Conservation (phyloP, 2,797 vertebrate genomes). For the Rousettus madagascariensis region DNA sequence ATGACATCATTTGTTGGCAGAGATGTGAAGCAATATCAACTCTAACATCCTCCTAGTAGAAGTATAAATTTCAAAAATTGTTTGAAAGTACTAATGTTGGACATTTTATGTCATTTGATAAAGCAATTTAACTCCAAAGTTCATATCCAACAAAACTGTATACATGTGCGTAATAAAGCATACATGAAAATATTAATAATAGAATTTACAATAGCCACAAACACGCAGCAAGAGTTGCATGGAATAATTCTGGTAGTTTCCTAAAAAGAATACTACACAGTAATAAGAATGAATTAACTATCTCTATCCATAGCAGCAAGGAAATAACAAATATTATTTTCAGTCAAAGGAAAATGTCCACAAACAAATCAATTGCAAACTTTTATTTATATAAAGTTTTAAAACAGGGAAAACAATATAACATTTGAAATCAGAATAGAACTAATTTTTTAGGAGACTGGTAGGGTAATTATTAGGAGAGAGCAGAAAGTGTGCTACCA, state of each 20-base stretch:
- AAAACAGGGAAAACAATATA: background rate
- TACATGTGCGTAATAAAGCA: background rate
- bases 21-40: background rate
- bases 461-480: background rate
- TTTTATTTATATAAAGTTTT: background rate
- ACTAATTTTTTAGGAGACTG: background rate
- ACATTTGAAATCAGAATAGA: background rate
- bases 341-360: background rate
- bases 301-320: background rate
- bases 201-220: background rate
- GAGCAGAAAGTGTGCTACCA: background rate
- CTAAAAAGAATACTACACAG: background rate
- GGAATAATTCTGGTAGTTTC: background rate
- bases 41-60: background rate
- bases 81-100: accelerated
- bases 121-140: background rate
- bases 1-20: background rate
- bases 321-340: background rate
- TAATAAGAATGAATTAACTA: background rate
- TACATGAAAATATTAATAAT: background rate
- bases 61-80: background rate
- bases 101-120: background rate
- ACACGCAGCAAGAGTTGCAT: background rate
- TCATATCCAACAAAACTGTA: background rate
- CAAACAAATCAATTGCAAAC: background rate